Evolutionary conservation across 2,888 invertebrate genomes (phyloP).

Genomic region (Eristalis intricaria): DNA sequence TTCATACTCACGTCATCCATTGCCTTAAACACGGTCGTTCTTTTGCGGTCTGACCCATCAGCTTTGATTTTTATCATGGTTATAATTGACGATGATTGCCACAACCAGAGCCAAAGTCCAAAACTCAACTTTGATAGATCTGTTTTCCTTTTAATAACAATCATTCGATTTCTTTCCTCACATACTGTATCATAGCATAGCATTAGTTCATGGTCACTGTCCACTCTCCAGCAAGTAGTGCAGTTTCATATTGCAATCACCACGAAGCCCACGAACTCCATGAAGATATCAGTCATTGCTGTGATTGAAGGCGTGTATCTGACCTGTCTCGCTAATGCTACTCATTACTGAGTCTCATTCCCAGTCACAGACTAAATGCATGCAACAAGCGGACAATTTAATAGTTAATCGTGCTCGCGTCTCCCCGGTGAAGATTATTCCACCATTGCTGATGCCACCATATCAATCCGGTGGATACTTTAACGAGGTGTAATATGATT

Average conservation of each 20-base stretch:
- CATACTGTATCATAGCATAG: conserved; percentile 20
- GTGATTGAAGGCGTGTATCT: conserved; percentile 49
- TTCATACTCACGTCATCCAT: no score
- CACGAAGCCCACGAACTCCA: neutral
- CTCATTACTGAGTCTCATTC: conserved; percentile 35
- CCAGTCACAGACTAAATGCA: neutral
- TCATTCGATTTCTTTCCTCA: neutral
- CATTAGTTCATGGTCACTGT: neutral
- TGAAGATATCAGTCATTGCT: conserved; percentile 49
- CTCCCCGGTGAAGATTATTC: conserved; percentile 31
- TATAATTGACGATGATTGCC: no score
- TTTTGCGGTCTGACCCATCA: no score
- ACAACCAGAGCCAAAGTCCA: no score
- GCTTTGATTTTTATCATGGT: no score
- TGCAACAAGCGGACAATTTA: conserved; percentile 45
- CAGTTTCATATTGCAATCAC: conserved; percentile 21
- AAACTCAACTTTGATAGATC: no score
- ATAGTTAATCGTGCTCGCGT: conserved; percentile 50
- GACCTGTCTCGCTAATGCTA: conserved; percentile 52
- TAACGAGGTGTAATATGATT: conserved; percentile 51
- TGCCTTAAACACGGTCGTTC: no score
- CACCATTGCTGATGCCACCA: conserved; percentile 18
- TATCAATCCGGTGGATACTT: conserved; percentile 8
- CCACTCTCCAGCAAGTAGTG: neutral
- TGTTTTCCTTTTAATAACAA: no score